phyloP scores from a whole-genome alignment of 2,888 invertebrate species.

The Neoscelio sp. region DNA sequence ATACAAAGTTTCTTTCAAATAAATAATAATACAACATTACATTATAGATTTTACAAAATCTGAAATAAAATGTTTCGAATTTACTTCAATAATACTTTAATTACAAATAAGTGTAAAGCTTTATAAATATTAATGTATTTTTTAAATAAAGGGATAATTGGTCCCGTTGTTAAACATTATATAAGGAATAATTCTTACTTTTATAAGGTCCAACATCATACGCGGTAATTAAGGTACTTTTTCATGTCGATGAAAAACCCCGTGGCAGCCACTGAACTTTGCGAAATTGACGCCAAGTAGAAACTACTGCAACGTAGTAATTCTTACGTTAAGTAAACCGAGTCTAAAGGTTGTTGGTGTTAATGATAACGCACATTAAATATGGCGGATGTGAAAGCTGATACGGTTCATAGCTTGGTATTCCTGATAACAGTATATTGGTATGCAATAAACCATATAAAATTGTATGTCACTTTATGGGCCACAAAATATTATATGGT shows the following conservation, averaged over 20 bases:
- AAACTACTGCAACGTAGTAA: slow-evolving; percentile 33
- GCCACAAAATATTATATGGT: too few relatives aligned
- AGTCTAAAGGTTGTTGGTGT: slow-evolving; percentile 19
- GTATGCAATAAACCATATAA: too few relatives aligned
- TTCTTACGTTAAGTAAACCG: slow-evolving; percentile 40
- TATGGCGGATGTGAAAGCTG: slow-evolving; percentile 32
- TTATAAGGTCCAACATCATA: slow-evolving; percentile 16
- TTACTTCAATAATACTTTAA: too few relatives aligned
- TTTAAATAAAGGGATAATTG: too few relatives aligned
- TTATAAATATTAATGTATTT: too few relatives aligned
- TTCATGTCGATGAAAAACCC: slow-evolving; percentile 39
- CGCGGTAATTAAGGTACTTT: slow-evolving; percentile 46
- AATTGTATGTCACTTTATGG: too few relatives aligned
- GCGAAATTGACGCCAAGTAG: slow-evolving; percentile 36
- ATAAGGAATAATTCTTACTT: slow-evolving; percentile 2
- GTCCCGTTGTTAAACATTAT: too few relatives aligned
- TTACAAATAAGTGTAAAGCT: too few relatives aligned
- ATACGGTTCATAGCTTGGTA: slow-evolving; percentile 23
- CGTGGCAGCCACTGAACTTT: slow-evolving; percentile 4
- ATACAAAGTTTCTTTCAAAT: too few relatives aligned
- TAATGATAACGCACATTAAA: slow-evolving; percentile 44
- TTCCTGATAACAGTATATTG: neutral
- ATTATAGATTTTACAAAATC: too few relatives aligned
- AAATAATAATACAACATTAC: too few relatives aligned
- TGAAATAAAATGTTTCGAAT: too few relatives aligned